Conservation (phyloP, 1,140 invertebrate species). For the Pogonomyrmex barbatus region DNA sequence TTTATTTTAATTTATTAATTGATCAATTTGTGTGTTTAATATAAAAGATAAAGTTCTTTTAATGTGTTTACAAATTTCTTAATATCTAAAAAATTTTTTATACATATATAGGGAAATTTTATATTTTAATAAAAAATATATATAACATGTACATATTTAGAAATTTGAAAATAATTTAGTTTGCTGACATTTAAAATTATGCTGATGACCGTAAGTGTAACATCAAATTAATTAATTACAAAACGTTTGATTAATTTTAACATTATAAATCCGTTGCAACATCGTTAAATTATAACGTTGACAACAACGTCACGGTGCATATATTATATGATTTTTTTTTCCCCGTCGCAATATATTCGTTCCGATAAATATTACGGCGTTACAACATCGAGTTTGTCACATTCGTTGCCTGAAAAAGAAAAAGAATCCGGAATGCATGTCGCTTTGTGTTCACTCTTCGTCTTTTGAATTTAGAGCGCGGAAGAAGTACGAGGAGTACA, state of each 20-base stretch:
- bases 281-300: background rate
- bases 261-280: background rate
- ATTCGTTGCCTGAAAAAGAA: background rate
- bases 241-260: background rate
- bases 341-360: background rate
- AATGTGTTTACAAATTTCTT: background rate
- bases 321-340: background rate
- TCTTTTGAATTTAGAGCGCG: slow-evolving; percentile 4
- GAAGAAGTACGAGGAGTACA: background rate
- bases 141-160: background rate
- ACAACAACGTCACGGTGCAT: background rate
- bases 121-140: background rate
- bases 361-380: background rate
- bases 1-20: background rate
- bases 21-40: background rate
- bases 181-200: background rate
- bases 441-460: background rate
- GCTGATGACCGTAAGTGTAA: background rate
- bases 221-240: background rate
- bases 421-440: background rate
- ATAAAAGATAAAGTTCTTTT: background rate
- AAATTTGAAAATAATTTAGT: background rate
- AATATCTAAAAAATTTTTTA: background rate
- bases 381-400: background rate
- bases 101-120: background rate